Evolutionary conservation across 2,888 invertebrate genomes (phyloP), one percentile per base, ranked within the genome.

Genomic region (Patella caerulea): DNA sequence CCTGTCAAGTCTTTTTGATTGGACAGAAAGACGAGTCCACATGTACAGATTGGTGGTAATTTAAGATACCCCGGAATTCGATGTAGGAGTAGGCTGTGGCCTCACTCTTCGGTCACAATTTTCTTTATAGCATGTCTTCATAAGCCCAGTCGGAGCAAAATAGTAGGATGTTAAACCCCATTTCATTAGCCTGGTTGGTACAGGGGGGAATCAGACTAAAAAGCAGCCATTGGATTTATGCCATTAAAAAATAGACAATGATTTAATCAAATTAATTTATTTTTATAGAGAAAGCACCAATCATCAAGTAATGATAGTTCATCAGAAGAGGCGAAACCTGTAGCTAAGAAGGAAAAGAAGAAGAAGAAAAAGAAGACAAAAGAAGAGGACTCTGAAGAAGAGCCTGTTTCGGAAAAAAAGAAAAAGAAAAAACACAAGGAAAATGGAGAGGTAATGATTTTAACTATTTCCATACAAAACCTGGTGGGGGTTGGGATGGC

Each of bases 321-420:
- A 11, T 83, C 78, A 3, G 81, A 82, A 45, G 77, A 80, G 14
- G 76, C 81, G 11, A 75, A 83, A 2, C 75, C 81, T 11, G 78
- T 76, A 19, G 80, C 77, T 17, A 75, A 74, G 19, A 83, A 82
- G 34, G 83, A 84, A 78, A 86, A 86, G 81, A 88, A 87, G 81
- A 88, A 88, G 83, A 88, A 88, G 81, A 87, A 86, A 71, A 87
- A 88, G 80, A 85, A 88, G 73, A 84, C 85, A 17, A 19, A 83
- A 1, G 76, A 80, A 11, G 78, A 77, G 19, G 80, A 78, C 17
- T 74, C 74, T 34, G 83, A 82, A 34, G 83, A 84, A 78, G 86
- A 86, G 81, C 88, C 87, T 79, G 88, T 88, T 82, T 87, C 88
- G 79, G 86, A 86, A 71, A 87, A 88, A 80, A 87, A 86, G 70